These are phyloP conservation scores for Parapsyche elsis DNA, from an alignment of 1,140 invertebrate genomes.

Conservation along the genomic window DNA sequence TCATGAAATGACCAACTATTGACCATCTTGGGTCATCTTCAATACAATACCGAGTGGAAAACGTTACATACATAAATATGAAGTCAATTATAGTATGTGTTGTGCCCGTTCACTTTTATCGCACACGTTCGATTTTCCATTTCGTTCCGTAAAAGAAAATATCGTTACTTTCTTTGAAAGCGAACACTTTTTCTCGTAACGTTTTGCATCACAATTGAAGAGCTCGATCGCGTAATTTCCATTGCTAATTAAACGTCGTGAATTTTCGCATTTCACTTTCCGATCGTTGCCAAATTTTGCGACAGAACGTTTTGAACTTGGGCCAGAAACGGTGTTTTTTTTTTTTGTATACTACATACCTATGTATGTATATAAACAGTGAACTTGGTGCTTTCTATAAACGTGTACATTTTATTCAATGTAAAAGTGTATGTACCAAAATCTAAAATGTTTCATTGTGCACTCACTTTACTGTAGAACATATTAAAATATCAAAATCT, in stretches of 20 bases:
- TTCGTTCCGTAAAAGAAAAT: not conserved
- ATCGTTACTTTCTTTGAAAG: too few species aligned
- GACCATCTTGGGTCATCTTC: constrained; percentile 7
- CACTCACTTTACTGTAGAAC: too few species aligned
- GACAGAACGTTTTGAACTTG: not conserved
- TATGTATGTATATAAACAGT: too few species aligned
- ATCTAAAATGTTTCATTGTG: too few species aligned
- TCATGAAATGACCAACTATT: not conserved
- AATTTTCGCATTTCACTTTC: constrained; percentile 3
- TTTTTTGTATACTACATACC: too few species aligned
- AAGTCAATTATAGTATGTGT: not conserved
- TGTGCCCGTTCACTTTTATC: not conserved
- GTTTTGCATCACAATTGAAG: constrained; percentile 12
- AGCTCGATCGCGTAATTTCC: not conserved
- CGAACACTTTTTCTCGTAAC: not conserved
- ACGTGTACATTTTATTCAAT: too few species aligned
- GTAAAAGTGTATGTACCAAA: too few species aligned
- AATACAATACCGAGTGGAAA: not conserved
- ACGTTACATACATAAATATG: too few species aligned
- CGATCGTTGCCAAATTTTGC: not conserved
- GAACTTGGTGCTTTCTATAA: too few species aligned
- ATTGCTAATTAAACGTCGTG: not conserved
- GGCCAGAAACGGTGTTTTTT: not conserved
- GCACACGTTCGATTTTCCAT: not conserved
- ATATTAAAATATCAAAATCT: too few species aligned